These are phyloP conservation scores for Adoxophyes honmai DNA, from an alignment of 1,140 invertebrate genomes.

Conservation along the genomic window DNA sequence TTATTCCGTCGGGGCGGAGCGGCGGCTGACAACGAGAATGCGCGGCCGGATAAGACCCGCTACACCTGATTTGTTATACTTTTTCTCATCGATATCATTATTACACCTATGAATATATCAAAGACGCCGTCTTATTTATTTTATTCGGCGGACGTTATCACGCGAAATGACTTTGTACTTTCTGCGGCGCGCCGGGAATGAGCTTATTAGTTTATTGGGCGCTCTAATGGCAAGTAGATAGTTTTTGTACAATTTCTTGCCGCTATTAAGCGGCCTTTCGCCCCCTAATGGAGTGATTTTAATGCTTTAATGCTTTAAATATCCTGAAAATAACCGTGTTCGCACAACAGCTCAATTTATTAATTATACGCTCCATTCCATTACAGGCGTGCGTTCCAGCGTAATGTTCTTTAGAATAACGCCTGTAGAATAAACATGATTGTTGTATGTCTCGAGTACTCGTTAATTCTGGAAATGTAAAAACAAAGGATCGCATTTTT, in stretches of 20 bases:
- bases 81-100: conserved; percentile 51
- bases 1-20: neutral
- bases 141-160: conserved; percentile 52
- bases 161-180: conserved; percentile 57
- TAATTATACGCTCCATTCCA: too few species aligned
- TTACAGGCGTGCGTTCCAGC: too few species aligned
- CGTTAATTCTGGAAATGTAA: too few species aligned
- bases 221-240: conserved; percentile 38
- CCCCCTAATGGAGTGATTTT: conserved; percentile 13
- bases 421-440: too few species aligned
- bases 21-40: conserved; percentile 17
- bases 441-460: too few species aligned
- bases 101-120: conserved; percentile 39
- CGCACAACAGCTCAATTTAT: too few species aligned
- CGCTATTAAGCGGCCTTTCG: conserved; percentile 10
- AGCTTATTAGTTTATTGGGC: conserved; percentile 43
- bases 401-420: too few species aligned
- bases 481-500: too few species aligned
- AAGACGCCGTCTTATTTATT: conserved; percentile 51
- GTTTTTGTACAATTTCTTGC: conserved; percentile 36
- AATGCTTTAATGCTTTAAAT: neutral
- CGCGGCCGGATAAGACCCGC: conserved; percentile 35
- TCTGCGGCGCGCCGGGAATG: conserved; percentile 45
- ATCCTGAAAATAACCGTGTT: too few species aligned
- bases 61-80: conserved; percentile 32